Evolutionary conservation across 2,888 invertebrate species (phyloP).

Genomic region (Mesorhabditis belari): DNA sequence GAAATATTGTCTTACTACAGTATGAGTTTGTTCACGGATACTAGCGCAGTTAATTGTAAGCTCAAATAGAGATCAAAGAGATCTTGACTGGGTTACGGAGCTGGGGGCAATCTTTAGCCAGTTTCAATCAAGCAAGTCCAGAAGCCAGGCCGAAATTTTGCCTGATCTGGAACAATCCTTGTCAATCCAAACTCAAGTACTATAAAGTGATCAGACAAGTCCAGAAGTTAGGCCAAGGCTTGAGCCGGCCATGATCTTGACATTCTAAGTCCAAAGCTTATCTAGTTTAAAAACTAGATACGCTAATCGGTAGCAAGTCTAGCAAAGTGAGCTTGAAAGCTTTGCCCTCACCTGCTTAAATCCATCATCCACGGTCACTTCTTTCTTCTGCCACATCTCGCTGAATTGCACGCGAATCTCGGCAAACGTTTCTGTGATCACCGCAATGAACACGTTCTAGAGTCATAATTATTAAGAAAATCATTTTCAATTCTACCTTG

Average conservation of each 20-base stretch:
- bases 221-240: too few species aligned
- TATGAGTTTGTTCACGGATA: too few species aligned
- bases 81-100: too few species aligned
- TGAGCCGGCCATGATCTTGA: background rate
- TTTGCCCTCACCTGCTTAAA: slow-evolving; percentile 35
- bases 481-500: slow-evolving; percentile 62
- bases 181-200: too few species aligned
- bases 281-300: background rate
- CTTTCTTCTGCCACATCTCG: slow-evolving; percentile 79
- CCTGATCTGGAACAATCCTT: too few species aligned
- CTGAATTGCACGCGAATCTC: slow-evolving; percentile 88
- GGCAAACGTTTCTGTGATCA: slow-evolving; percentile 73
- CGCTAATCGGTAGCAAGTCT: background rate
- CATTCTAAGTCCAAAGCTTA: background rate
- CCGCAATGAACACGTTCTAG: slow-evolving; percentile 95
- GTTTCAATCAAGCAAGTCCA: too few species aligned
- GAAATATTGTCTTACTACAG: too few species aligned
- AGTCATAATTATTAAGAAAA: slow-evolving; percentile 4
- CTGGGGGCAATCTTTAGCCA: too few species aligned
- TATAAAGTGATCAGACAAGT: too few species aligned
- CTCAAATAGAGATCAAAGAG: too few species aligned
- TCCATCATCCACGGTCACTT: slow-evolving; percentile 44
- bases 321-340: background rate
- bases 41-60: too few species aligned
- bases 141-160: too few species aligned